Evolutionary conservation across 2,888 invertebrate genomes (phyloP), one percentile per base, ranked within the genome.

Genomic region (Mythimna ferrago): DNA sequence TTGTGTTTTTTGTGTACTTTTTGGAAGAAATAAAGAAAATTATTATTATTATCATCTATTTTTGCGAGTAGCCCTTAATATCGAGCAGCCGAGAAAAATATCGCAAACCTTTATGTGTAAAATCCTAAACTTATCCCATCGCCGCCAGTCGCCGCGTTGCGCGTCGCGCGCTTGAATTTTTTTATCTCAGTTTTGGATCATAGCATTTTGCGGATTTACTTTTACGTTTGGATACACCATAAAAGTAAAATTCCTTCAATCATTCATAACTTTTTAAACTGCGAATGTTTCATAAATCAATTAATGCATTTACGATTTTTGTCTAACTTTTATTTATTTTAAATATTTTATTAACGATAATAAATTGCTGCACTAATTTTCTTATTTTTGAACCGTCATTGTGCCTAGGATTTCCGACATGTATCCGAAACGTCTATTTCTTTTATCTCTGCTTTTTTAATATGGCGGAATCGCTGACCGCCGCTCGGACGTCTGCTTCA

Each of bases 391-490:
- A 71, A 68, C 32, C 53, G 64, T 54, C 78, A 53, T 53, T 58
- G 54, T 7, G 14, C 51, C 6, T 10, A 11, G 3, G 19, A 51
- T 48, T 54, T 76, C 19, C 35, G n/a, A 14, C 51, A 62, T 71
- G 75, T 90, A 92, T 92, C 91, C 92, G 88, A 92, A 89, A 75
- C 51, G 66, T 62, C 71, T 2, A 76, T 76, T 92, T 93, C 93
- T 93, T 93, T 93, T 92, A 90, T 93, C 94, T 93, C 88, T 94
- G 91, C 75, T 88, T 90, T 93, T 95, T 95, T 93, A 96, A 96
- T 94, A 96, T 96, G 96, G 96, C 96, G 95, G 96, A 95, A 92
- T 92, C 92, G 94, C 93, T 95, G 94, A 94, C 96, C 94, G 95
- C 95, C 93, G 95, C 93, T 89, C 92, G 91, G 92, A 93, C 93